These are phyloP conservation scores for Marasmarcha lunaedactyla DNA, from an alignment of 2,888 invertebrate genomes.

Conservation along the genomic window DNA sequence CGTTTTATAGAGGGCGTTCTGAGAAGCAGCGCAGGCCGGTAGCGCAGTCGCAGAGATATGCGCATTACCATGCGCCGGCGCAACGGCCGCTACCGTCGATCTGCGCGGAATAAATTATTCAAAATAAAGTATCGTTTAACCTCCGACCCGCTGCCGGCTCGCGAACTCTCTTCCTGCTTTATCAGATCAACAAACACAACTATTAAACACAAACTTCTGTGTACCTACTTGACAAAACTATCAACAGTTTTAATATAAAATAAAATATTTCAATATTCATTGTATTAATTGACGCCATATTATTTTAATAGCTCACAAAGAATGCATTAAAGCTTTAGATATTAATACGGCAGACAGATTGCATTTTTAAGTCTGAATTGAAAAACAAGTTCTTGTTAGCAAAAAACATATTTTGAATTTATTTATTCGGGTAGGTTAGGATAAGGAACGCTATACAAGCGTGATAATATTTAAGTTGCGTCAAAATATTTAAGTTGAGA, in stretches of 20 bases:
- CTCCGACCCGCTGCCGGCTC: constrained; percentile 44
- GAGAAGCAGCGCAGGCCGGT: not conserved
- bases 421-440: not conserved
- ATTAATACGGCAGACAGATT: too few relatives aligned
- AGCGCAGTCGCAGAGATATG: not conserved
- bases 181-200: not conserved
- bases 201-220: not conserved
- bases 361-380: too few relatives aligned
- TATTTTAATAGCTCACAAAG: too few relatives aligned
- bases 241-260: too few relatives aligned
- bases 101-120: constrained; percentile 70
- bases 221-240: too few relatives aligned
- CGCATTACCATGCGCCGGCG: not conserved
- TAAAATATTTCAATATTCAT: too few relatives aligned
- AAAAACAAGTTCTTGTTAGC: too few relatives aligned
- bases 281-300: too few relatives aligned
- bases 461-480: too few relatives aligned
- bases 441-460: too few relatives aligned
- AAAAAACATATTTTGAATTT: not conserved
- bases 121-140: constrained; percentile 72
- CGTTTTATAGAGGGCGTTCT: not conserved
- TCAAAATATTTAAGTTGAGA: too few relatives aligned
- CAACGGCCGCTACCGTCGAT: constrained; percentile 38
- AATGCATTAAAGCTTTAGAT: too few relatives aligned
- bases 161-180: constrained; percentile 1